phyloP scores from a whole-genome alignment of 2,113 vertebrate species.

The Ailuropoda melanoleuca region DNA sequence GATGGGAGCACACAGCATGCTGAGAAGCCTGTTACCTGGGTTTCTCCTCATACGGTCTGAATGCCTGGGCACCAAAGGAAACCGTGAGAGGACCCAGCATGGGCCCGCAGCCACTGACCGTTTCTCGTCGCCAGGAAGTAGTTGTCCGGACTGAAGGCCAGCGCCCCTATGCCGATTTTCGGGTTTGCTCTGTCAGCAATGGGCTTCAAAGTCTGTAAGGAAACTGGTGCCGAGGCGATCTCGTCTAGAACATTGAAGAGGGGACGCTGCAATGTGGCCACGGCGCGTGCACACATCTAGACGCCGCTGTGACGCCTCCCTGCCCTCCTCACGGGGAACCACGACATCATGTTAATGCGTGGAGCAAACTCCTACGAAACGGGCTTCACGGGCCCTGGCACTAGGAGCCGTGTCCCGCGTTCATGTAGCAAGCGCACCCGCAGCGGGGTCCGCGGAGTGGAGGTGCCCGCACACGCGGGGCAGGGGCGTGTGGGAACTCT shows the following conservation, averaged over 20 bases:
- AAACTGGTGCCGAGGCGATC: slow-evolving; percentile 86
- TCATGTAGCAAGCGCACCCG: fast-evolving
- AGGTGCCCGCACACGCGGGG: neutral
- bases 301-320: neutral
- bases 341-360: fast-evolving
- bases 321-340: neutral
- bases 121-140: slow-evolving; percentile 95
- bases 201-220: slow-evolving; percentile 91
- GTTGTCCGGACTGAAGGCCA: slow-evolving; percentile 95
- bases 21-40: neutral
- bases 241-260: slow-evolving; percentile 86
- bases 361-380: fast-evolving
- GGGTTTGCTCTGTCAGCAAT: slow-evolving; percentile 94
- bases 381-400: neutral
- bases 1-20: fast-evolving
- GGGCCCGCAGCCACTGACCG: slow-evolving; percentile 82
- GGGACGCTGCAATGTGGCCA: neutral
- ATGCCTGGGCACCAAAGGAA: neutral
- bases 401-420: neutral
- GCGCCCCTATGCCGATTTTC: slow-evolving; percentile 91
- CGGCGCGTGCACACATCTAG: too few species aligned
- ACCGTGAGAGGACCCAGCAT: fast-evolving
- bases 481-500: neutral
- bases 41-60: neutral
- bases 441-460: fast-evolving